Evolutionary conservation across 2,113 vertebrate species (phyloP), one percentile per base, ranked within the genome.

Genomic region (Pseudopodoces humilis): DNA sequence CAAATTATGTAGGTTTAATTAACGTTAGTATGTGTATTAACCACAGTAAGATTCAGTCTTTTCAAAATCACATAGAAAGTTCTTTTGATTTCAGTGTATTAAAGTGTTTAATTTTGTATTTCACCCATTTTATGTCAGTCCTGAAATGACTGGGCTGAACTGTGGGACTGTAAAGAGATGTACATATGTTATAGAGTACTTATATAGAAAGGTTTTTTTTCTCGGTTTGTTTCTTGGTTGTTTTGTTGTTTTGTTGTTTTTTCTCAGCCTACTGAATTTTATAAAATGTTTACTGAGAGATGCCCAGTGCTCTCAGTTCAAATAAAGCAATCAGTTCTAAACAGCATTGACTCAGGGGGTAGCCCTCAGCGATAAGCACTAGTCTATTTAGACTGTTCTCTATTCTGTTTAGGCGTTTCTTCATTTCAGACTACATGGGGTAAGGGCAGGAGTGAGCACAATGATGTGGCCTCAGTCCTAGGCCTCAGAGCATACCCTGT

Each of bases 391-490:
- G 88, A 69, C 84, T 90, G 67, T 17, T 52, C 70, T 83, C 81
- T 86, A 81, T 93, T 96, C 59, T 47, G 56, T 55, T 65, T 88
- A 83, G 94, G 94, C 90, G 94, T 96, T 94, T 94, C 90, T 96
- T 98, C 96, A 97, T 98, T 98, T 97, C 86, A 79, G 79, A 88
- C 81, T 87, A 97, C 96, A 93, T 96, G 93, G 91, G 93, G 53
- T 64, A 97, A 92, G 78, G 83, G 92, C 91, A 71, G 67, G 28
- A 93, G 59, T 1, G 0, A 94, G 93, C 63, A 96, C 94, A 95
- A 83, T 86, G 91, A 80, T 72, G 83, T 90, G 84, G 86, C 86
- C 90, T 93, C 50, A 2, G 85, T 91, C 91, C 94, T 63, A 96
- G 82, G 94, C 92, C 94, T 86, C 44, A 95, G 94, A 97, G 91